Percentiles rank a stretch among this genome's conserved stretches.
Conservation (phyloP, 2,113 vertebrate species). For the Sphyrna mokarran region DNA sequence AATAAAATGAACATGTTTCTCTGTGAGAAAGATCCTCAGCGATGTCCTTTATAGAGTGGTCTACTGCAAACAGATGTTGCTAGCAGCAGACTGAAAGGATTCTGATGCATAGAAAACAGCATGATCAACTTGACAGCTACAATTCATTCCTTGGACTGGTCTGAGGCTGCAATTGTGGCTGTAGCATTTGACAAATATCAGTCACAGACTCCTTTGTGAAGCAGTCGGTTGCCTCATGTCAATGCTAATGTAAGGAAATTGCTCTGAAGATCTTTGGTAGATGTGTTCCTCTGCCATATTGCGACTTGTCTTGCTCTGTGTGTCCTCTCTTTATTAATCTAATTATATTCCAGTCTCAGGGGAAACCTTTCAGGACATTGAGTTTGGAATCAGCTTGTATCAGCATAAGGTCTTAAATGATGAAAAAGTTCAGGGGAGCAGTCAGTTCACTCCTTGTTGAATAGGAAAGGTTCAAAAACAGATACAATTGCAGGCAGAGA, state of each 20-base stretch:
- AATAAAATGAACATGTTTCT: background rate
- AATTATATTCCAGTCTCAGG: background rate
- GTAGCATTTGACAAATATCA: too few species aligned
- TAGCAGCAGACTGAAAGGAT: background rate
- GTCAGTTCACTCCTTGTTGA: background rate
- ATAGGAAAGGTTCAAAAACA: background rate
- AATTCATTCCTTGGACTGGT: background rate
- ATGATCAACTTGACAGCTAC: background rate
- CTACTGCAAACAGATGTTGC: background rate
- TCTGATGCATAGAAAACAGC: background rate
- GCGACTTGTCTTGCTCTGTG: too few species aligned
- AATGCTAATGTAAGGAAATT: too few species aligned
- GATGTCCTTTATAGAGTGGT: background rate
- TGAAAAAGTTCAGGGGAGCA: background rate
- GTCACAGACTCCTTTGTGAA: too few species aligned
- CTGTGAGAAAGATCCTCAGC: background rate
- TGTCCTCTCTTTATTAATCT: background rate
- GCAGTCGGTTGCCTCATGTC: too few species aligned
- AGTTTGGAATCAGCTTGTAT: background rate
- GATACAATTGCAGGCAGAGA: background rate
- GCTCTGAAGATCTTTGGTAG: too few species aligned
- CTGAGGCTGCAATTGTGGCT: too few species aligned
- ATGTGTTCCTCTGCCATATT: too few species aligned
- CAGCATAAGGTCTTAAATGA: background rate
- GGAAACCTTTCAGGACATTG: background rate